Base-by-base conservation (phyloP, 2,797 vertebrate genomes). In the Vultur gryphus region DNA sequence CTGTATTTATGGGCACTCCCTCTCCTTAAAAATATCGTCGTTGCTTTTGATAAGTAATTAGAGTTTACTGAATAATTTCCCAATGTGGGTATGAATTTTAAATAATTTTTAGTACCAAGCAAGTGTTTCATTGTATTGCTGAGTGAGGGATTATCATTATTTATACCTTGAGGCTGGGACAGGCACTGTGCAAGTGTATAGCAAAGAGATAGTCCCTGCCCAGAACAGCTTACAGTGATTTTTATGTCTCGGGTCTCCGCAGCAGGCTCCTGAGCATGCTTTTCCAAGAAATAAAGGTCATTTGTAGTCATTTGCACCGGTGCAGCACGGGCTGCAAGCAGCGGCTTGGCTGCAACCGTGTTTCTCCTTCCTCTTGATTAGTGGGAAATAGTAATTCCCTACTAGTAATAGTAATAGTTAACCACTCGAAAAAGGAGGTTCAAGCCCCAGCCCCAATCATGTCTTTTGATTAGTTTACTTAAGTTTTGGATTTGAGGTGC, bases 41-140 rank as follows among this genome's bases (percentile, higher is more conserved):
- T 96, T 97, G 95, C 97, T 97, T 98, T 98, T 97, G 97, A 96
- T 97, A 98, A 98, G 97, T 98, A 98, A 98, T 98, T 98, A 98
- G 95, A 93, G 93, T 97, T 98, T 98, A 92, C 97, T 97, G 97
- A 98, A 96, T 98, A 97, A 98, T 97, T 97, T 98, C 97, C 95
- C 97, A 82, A 85, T 52, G 93, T 90, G 98, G 96, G 96, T 96
- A 98, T 98, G 97, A 97, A 98, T 98, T 98, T 98, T 98, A 98
- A 97, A 84, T 96, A 96, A 95, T 94, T 97, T 97, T 97, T 96
- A 94, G 51, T 85, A 81, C 71, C 43, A 1, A 86, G 78, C 59
- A 52, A 90, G 79, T 5, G 33, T 91, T 95, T 19, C 82, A n/a
- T 95, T 95, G 88, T 90, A 52, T 79, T 51, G 73, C 79, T 89